Base-by-base conservation (phyloP, 2,797 vertebrate species). In the Melanotaenia nigrans region DNA sequence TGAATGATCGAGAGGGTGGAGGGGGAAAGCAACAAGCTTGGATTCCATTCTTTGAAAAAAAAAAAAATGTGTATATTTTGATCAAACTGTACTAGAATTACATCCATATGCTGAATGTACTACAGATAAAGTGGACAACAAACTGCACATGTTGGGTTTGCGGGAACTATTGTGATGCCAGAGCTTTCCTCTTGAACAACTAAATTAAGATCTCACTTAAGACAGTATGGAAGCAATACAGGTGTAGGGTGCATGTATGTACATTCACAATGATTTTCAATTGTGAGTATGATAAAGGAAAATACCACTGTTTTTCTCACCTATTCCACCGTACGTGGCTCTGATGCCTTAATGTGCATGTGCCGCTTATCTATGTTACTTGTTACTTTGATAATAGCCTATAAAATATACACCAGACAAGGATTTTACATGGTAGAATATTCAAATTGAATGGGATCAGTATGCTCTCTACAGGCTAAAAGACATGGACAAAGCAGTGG, bases 31-130 rank as follows among this genome's bases (percentile, higher is more conserved):
- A 74, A 71, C 53, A 18, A 6, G 53, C 25, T 55, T 54, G 53
- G 4, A 14, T 30, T 55, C 53, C 53, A 55, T 55, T 30, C 25
- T 14, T 55, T 6, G 53, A 25, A 30, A 28, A 24, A 24, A 51
- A 38, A 38, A 45, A 45, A 20, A 16, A 30, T 3, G 38, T 55
- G 3, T 32, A n/a, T 40, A 58, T 57, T 68, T 25, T 51, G 36
- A 77, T 89, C 84, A 83, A 77, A 82, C 64, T 90, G 88, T 91
- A 82, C 82, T 81, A 87, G 67, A 81, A 80, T 87, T 70, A 82
- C 30, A 58, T 66, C 36, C 10, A 11, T 75, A 35, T 70, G 56
- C 65, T 77, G 83, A 86, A 86, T 81, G 79, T 83, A 78, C 69
- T 51, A 38, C 51, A 36, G 70, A 76, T 72, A 78, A 78, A 75